These are phyloP conservation scores for Peucedramus taeniatus DNA, from an alignment of 2,113 vertebrate species.

Conservation along the genomic window DNA sequence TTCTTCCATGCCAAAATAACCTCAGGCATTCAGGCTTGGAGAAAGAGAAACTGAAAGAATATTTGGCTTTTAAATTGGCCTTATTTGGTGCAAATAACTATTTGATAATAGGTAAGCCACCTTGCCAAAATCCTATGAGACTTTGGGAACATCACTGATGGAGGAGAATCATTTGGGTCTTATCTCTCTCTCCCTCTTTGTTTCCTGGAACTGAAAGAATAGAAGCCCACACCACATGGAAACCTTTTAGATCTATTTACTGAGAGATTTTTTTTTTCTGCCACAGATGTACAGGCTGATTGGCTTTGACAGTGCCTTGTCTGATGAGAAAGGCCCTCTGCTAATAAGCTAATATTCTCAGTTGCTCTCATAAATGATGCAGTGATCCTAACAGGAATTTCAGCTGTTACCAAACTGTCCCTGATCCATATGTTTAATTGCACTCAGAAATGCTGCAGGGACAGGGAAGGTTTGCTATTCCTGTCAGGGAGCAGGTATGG, in stretches of 20 bases:
- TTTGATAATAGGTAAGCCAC: background rate
- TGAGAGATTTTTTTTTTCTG: background rate
- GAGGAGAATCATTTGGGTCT: background rate
- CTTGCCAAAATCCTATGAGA: background rate
- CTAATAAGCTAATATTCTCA: slow-evolving; percentile 57
- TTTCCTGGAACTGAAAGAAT: background rate
- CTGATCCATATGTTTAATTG: background rate
- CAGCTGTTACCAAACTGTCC: background rate
- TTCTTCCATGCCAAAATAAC: background rate
- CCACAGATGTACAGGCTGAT: background rate
- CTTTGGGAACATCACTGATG: background rate
- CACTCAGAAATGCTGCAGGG: background rate
- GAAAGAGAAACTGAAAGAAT: background rate
- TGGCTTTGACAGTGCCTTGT: background rate
- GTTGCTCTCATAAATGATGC: slow-evolving; percentile 58
- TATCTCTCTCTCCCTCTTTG: background rate
- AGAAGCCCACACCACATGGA: background rate
- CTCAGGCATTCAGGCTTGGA: background rate
- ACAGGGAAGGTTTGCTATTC: background rate
- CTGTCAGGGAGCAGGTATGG: background rate
- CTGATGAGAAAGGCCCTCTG: background rate
- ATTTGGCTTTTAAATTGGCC: background rate
- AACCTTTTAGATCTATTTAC: background rate
- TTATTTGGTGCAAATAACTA: background rate
- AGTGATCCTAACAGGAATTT: background rate